A percentile compares a stretch with the other conserved stretches of the same genome.
Evolutionary conservation across 1,140 invertebrate species (phyloP).

Genomic region (Gyrodactylus bullatarudis): DNA sequence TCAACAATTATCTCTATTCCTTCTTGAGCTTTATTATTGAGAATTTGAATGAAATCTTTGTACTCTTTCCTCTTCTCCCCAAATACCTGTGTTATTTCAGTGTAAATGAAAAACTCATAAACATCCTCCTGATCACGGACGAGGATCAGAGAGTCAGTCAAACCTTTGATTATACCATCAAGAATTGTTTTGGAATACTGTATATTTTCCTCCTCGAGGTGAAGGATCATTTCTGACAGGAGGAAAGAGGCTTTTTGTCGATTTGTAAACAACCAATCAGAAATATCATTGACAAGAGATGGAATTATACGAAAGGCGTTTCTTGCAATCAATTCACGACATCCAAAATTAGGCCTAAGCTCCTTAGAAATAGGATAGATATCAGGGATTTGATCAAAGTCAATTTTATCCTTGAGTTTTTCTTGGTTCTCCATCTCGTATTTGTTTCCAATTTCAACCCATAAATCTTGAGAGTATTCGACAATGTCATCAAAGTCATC

Average conservation of each 20-base stretch:
- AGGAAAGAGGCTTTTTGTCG: not conserved
- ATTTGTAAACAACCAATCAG: not conserved
- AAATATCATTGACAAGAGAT: not conserved
- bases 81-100: not conserved
- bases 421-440: not conserved
- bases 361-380: not conserved
- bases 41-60: not conserved
- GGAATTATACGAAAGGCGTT: not conserved
- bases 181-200: not conserved
- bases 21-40: not conserved
- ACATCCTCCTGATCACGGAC: not conserved
- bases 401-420: constrained; percentile 3
- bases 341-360: not conserved
- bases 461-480: not conserved
- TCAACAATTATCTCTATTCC: not conserved
- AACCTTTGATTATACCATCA: not conserved
- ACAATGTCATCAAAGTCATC: not conserved
- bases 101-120: not conserved
- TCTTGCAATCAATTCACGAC: not conserved
- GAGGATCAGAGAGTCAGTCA: not conserved
- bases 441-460: constrained; percentile 2
- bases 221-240: not conserved
- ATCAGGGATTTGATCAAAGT: not conserved
- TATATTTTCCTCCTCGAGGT: not conserved
- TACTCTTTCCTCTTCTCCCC: not conserved